Evolutionary conservation across 2,113 vertebrate genomes (phyloP).

Genomic region (Garra rufa): DNA sequence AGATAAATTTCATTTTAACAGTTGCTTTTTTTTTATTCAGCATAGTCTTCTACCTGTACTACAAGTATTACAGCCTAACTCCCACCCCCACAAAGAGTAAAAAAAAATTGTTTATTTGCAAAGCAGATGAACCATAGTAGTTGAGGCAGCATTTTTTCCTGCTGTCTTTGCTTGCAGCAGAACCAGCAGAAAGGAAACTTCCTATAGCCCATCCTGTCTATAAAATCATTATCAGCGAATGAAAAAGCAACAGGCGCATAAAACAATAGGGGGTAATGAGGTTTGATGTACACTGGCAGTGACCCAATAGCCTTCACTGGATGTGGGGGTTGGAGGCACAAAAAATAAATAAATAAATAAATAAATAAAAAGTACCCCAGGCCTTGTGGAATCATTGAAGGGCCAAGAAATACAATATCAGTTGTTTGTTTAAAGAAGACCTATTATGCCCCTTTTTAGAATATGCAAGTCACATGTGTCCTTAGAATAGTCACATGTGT

Average conservation of each 20-base stretch:
- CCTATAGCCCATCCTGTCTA: not conserved
- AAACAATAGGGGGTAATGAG: not conserved
- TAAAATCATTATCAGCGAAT: slow-evolving; percentile 9
- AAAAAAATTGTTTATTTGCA: not conserved
- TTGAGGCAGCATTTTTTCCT: slow-evolving; percentile 14
- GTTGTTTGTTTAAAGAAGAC: too few species aligned
- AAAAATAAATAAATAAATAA: not conserved
- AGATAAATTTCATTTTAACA: slow-evolving; percentile 16
- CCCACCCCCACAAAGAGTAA: not conserved
- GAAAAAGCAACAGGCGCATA: not conserved
- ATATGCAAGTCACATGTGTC: too few species aligned
- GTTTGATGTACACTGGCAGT: not conserved
- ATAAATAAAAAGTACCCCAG: too few species aligned
- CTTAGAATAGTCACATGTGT: too few species aligned
- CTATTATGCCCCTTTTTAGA: too few species aligned
- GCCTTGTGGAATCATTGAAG: too few species aligned
- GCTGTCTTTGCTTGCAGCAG: not conserved
- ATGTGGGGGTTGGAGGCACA: not conserved
- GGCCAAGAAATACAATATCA: too few species aligned
- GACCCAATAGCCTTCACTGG: not conserved
- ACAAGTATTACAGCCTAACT: not conserved
- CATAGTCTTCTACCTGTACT: slow-evolving; percentile 35
- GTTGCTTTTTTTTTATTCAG: not conserved
- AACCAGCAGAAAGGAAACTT: not conserved
- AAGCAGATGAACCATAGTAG: slow-evolving; percentile 2